Percentiles rank a stretch among this genome's conserved stretches.
These are phyloP conservation scores for Synanthedon formicaeformis DNA, from an alignment of 2,888 invertebrate species.

Conservation along the genomic window DNA sequence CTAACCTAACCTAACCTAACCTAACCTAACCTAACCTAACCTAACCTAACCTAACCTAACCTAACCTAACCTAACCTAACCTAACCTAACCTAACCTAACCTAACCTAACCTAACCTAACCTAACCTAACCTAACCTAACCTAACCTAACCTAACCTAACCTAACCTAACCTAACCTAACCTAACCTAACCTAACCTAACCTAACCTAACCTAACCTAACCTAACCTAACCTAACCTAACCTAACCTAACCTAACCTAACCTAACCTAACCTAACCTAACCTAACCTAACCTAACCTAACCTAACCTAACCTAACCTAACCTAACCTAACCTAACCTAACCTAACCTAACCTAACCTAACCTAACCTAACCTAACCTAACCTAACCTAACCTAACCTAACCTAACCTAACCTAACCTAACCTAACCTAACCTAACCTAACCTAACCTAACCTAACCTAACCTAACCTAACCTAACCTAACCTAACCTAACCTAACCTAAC, in stretches of 20 bases:
- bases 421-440: conserved; percentile 1
- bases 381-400: conserved; percentile 1
- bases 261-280: conserved; percentile 6
- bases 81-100: conserved; percentile 1
- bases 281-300: conserved; percentile 6
- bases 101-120: conserved; percentile 1
- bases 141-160: conserved; percentile 1
- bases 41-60: conserved; percentile 2
- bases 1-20: not conserved
- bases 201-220: conserved; percentile 1
- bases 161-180: conserved; percentile 1
- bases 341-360: conserved; percentile 1
- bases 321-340: too few relatives aligned
- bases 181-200: conserved; percentile 1
- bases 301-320: conserved; percentile 12
- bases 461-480: conserved; percentile 1
- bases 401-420: conserved; percentile 1
- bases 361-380: conserved; percentile 1
- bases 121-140: conserved; percentile 1
- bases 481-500: conserved; percentile 1
- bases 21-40: not conserved
- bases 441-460: conserved; percentile 1
- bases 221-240: conserved; percentile 5
- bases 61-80: conserved; percentile 1
- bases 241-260: conserved; percentile 6